Percentiles rank a stretch among this genome's conserved stretches.
Evolutionary conservation across 2,888 invertebrate species (phyloP).

Genomic region (Eupithecia centaureata): DNA sequence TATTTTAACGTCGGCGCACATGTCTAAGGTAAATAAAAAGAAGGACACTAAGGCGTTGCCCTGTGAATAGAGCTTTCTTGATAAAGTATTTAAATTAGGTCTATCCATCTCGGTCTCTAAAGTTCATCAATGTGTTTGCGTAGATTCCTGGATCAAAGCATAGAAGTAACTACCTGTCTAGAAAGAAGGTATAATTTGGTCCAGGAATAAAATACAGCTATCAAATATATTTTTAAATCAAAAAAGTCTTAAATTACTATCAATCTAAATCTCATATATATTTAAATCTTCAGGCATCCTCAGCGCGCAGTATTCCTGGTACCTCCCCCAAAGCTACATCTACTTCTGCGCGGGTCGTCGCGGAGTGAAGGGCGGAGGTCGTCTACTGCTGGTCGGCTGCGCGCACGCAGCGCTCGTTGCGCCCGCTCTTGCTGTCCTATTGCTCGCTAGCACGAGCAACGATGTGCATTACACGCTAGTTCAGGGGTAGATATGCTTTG

Average conservation of each 20-base stretch:
- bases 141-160: not conserved
- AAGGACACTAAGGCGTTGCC: too few species aligned
- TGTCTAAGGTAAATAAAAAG: too few species aligned
- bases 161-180: too few species aligned
- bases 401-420: conserved; percentile 52
- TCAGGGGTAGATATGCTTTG: conserved; percentile 36
- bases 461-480: conserved; percentile 26
- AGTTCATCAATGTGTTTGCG: not conserved
- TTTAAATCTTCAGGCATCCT: conserved; percentile 52
- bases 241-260: not conserved
- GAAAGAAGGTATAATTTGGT: not conserved
- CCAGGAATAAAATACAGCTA: not conserved
- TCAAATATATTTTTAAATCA: not conserved
- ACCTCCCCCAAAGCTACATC: conserved; percentile 57
- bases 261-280: not conserved
- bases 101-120: not conserved
- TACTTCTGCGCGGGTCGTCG: conserved; percentile 54
- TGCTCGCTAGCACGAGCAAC: conserved; percentile 24
- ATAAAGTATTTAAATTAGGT: not conserved
- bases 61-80: too few species aligned
- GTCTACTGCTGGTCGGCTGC: conserved; percentile 34
- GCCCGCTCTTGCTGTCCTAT: conserved; percentile 49
- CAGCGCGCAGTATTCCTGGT: conserved; percentile 53
- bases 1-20: too few species aligned
- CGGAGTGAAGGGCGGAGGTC: conserved; percentile 27